Percentiles rank a stretch among this genome's conserved stretches.
phyloP scores from a whole-genome alignment of 2,888 invertebrate genomes.

The Perdita meconis region DNA sequence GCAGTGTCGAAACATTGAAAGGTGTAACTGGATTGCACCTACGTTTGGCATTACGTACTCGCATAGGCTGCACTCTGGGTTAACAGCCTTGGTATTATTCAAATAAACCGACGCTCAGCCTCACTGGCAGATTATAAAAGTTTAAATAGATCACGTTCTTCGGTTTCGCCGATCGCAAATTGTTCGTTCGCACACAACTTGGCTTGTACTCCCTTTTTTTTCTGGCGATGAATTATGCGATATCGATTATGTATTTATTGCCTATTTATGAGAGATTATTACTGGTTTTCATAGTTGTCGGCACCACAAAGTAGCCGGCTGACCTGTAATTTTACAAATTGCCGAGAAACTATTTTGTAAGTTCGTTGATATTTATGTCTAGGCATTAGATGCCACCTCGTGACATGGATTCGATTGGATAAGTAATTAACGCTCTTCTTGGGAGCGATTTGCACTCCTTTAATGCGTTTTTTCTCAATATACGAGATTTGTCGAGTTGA shows the following conservation, averaged over 20 bases:
- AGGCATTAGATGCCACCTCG: too few relatives aligned
- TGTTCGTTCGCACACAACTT: not conserved
- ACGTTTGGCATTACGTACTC: conserved; percentile 15
- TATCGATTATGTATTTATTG: too few relatives aligned
- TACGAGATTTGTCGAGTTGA: not conserved
- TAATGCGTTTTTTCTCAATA: not conserved
- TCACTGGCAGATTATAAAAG: conserved; percentile 6
- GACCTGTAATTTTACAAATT: too few relatives aligned
- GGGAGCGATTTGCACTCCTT: not conserved
- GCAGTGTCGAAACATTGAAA: conserved; percentile 45
- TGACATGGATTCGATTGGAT: conserved; percentile 36
- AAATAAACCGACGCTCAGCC: conserved; percentile 31
- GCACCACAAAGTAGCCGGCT: too few relatives aligned
- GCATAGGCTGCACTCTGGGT: conserved; percentile 17
- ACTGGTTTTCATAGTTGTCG: too few relatives aligned
- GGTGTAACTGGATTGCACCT: conserved; percentile 43
- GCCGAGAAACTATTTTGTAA: too few relatives aligned
- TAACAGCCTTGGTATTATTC: conserved; percentile 44
- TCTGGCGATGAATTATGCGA: not conserved
- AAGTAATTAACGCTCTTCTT: conserved; percentile 40
- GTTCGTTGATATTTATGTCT: too few relatives aligned
- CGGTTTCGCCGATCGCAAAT: not conserved
- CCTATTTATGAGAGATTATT: too few relatives aligned
- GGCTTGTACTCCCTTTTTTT: not conserved
- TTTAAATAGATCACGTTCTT: not conserved